phyloP scores from a whole-genome alignment of 2,113 vertebrate genomes.

The Gambusia holbrooki region DNA sequence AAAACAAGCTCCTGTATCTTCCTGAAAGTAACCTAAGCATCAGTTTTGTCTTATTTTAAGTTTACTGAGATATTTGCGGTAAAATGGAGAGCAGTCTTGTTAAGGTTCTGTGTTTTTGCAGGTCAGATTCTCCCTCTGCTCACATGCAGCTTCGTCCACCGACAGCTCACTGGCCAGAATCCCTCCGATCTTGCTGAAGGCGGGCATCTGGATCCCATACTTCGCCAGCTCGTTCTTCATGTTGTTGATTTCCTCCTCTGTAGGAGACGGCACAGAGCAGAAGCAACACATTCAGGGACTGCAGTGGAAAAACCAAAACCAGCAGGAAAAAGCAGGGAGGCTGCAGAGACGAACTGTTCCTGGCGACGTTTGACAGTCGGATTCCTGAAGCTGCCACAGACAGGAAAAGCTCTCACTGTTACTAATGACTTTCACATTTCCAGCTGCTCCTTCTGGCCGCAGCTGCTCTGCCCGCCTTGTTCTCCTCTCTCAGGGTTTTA shows the following conservation, averaged over 20 bases:
- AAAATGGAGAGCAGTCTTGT: too few relatives aligned
- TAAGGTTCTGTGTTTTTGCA: too few relatives aligned
- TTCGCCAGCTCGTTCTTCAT: constrained; percentile 98
- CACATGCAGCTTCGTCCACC: constrained; percentile 95
- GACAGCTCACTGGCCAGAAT: constrained; percentile 97
- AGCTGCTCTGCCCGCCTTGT: constrained; percentile 27
- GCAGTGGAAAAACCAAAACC: neutral
- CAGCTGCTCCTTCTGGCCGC: constrained; percentile 33
- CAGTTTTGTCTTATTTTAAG: too few relatives aligned
- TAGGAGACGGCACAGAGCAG: constrained; percentile 23
- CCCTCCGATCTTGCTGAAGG: constrained; percentile 98
- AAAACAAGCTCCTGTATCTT: too few relatives aligned
- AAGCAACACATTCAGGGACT: constrained; percentile 23
- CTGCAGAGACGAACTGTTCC: constrained; percentile 51
- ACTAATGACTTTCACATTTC: constrained; percentile 76
- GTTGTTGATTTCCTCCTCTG: constrained; percentile 99
- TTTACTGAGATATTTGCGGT: too few relatives aligned
- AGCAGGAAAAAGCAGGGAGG: neutral
- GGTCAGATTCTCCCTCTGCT: constrained; percentile 60
- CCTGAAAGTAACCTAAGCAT: too few relatives aligned
- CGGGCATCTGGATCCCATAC: constrained; percentile 99
- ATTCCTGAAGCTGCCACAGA: constrained; percentile 50
- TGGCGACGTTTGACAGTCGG: constrained; percentile 59
- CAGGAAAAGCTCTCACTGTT: constrained; percentile 70
- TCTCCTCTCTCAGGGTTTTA: neutral